phyloP scores from a whole-genome alignment of 2,113 vertebrate species.

The Salvelinus alpinus region DNA sequence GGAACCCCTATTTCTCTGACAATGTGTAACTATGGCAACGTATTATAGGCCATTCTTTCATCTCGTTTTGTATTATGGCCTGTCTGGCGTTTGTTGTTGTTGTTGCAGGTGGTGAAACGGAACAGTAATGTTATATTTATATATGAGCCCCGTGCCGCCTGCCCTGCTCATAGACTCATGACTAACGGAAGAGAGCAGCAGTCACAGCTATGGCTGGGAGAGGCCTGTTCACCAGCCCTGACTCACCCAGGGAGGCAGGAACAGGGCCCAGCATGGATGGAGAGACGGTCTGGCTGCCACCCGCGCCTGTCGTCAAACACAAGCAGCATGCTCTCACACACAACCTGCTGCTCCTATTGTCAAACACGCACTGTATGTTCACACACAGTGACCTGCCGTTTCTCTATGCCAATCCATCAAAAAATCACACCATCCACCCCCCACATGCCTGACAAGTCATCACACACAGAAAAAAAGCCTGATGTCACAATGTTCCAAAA shows the following conservation, averaged over 20 bases:
- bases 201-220: not conserved
- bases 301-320: not conserved
- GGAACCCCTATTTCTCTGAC: not conserved
- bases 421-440: constrained; percentile 15
- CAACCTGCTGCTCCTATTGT: not conserved
- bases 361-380: constrained; percentile 1
- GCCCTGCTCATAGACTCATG: not conserved
- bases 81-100: not conserved
- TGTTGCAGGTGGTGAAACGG: not conserved
- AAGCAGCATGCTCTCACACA: not conserved
- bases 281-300: not conserved
- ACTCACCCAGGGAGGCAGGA: not conserved
- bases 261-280: not conserved
- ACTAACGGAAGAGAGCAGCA: not conserved
- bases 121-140: not conserved
- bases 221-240: not conserved
- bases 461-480: not conserved
- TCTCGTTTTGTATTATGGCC: not conserved
- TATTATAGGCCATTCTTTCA: not conserved
- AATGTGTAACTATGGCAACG: not conserved
- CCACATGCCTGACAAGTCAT: not conserved
- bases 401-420: not conserved
- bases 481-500: not conserved
- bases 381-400: not conserved
- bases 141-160: not conserved